Evolutionary conservation across 2,888 invertebrate species (phyloP).

Genomic region (Muscina levida): DNA sequence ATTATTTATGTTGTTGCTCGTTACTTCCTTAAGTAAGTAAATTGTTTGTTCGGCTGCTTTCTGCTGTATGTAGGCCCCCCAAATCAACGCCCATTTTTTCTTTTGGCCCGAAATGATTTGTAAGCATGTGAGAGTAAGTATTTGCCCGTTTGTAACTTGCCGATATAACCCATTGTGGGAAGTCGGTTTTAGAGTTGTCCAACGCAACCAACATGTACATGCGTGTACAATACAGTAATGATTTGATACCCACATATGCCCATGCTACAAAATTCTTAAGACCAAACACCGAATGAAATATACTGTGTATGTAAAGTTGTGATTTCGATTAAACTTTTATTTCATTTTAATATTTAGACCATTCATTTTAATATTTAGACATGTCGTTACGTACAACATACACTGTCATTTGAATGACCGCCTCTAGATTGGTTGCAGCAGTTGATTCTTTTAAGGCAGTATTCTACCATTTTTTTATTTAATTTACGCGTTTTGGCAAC

Average conservation of each 20-base stretch:
- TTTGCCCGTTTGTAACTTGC: slow-evolving; percentile 31
- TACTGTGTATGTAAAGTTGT: no score
- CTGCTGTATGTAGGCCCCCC: slow-evolving; percentile 36
- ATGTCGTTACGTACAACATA: neutral
- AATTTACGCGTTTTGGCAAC: no score
- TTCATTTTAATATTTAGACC: no score
- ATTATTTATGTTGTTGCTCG: slow-evolving; percentile 50
- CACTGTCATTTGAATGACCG: slow-evolving; percentile 6
- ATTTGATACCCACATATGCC: no score
- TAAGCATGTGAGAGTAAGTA: slow-evolving; percentile 35
- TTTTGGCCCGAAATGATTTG: slow-evolving; percentile 27
- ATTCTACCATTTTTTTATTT: no score
- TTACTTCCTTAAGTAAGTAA: slow-evolving; percentile 32
- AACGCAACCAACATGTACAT: no score
- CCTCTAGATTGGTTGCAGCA: no score
- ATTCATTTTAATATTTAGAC: slow-evolving; percentile 17
- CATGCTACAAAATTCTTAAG: no score
- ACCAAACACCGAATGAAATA: no score
- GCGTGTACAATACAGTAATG: no score
- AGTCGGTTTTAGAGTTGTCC: slow-evolving; percentile 51
- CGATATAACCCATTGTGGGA: slow-evolving; percentile 38
- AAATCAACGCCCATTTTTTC: slow-evolving; percentile 50
- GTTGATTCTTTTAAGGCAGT: no score
- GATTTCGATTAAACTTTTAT: no score
- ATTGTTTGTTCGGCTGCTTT: slow-evolving; percentile 30